Conservation (phyloP, 2,797 vertebrate genomes). For the Falco biarmicus region DNA sequence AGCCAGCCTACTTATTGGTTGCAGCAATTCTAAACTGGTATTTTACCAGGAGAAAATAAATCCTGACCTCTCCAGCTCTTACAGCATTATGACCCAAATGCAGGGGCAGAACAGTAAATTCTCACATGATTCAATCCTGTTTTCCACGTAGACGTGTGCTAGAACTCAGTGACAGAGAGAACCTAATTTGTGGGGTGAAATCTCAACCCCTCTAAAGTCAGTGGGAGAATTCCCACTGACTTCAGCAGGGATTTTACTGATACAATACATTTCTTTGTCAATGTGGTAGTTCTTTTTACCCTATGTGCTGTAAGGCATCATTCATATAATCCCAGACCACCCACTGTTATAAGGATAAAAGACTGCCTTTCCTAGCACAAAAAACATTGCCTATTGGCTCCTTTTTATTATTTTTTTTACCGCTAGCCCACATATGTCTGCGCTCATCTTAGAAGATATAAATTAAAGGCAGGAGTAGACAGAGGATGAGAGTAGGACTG, state of each 20-base stretch:
- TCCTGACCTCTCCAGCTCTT: not conserved
- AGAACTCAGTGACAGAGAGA: not conserved
- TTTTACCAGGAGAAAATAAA: conserved; percentile 29
- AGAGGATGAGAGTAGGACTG: not conserved
- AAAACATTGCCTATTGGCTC: not conserved
- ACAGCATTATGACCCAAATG: not conserved
- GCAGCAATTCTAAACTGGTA: not conserved
- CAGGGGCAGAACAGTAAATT: not conserved
- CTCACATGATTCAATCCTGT: not conserved
- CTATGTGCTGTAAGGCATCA: rapidly evolving
- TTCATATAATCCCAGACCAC: not conserved
- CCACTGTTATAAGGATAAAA: not conserved
- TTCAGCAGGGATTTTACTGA: not conserved
- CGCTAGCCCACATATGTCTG: not conserved
- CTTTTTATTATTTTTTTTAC: not conserved
- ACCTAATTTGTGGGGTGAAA: not conserved
- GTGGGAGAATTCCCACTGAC: not conserved
- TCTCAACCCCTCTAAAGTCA: not conserved
- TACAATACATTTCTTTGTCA: not conserved
- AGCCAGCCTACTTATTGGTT: not conserved
- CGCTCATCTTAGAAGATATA: not conserved
- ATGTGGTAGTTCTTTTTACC: not conserved
- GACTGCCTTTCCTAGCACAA: not conserved
- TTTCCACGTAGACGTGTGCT: rapidly evolving
- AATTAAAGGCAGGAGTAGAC: not conserved